Percentiles rank a stretch among this genome's conserved stretches.
phyloP scores from a whole-genome alignment of 2,113 vertebrate species.

The Albula goreensis region DNA sequence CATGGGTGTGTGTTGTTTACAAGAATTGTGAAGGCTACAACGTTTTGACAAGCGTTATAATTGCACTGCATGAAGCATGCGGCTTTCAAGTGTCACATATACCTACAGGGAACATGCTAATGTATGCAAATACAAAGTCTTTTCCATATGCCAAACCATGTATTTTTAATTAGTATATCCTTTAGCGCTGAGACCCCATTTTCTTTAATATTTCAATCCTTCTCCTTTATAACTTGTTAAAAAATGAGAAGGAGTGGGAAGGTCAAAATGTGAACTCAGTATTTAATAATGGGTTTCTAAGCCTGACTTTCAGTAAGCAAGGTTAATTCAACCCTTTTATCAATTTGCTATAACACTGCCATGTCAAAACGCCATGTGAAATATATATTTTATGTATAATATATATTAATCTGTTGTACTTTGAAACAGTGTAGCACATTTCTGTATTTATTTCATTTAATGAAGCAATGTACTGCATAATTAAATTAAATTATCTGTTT shows the following conservation, averaged over 20 bases:
- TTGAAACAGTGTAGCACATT: too few species aligned
- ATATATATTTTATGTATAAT: too few species aligned
- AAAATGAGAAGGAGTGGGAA: background rate
- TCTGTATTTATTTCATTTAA: too few species aligned
- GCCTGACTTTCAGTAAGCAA: background rate
- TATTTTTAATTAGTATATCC: conserved; percentile 46
- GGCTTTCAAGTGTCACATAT: conserved; percentile 18
- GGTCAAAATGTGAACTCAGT: background rate
- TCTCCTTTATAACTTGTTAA: background rate
- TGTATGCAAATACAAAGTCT: conserved; percentile 38
- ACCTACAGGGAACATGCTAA: conserved; percentile 31
- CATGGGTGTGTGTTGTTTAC: background rate
- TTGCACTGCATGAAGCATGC: conserved; percentile 37
- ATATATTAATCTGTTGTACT: too few species aligned
- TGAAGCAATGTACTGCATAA: too few species aligned
- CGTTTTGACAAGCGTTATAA: conserved; percentile 38
- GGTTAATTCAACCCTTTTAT: background rate
- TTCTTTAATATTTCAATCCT: conserved; percentile 23
- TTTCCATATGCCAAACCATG: conserved; percentile 33
- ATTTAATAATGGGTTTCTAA: background rate
- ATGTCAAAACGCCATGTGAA: too few species aligned
- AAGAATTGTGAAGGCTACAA: background rate
- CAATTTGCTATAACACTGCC: too few species aligned
- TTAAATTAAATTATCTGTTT: too few species aligned
- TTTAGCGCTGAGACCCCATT: background rate